Percentiles rank a stretch among this genome's conserved stretches.
phyloP scores from a whole-genome alignment of 2,888 invertebrate species.

The Geotrupes spiniger region DNA sequence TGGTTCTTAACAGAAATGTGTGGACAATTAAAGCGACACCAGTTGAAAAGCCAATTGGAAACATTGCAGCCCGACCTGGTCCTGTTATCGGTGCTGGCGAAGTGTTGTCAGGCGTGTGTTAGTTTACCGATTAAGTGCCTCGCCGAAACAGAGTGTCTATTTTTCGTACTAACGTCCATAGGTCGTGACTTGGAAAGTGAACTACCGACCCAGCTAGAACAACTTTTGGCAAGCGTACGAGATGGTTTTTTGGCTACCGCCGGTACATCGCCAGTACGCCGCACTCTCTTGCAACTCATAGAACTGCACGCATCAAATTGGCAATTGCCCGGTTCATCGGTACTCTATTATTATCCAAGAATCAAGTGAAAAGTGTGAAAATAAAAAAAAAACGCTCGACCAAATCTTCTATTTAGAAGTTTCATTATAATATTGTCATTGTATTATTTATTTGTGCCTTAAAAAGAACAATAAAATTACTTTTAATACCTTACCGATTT shows the following conservation, averaged over 20 bases:
- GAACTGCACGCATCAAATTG: slow-evolving; percentile 88
- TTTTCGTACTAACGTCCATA: slow-evolving; percentile 84
- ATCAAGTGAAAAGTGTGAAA: slow-evolving; percentile 39
- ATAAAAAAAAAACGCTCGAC: slow-evolving; percentile 9
- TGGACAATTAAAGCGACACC: slow-evolving; percentile 74
- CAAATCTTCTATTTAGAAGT: slow-evolving; percentile 3
- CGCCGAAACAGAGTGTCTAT: slow-evolving; percentile 83
- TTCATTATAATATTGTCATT: neutral
- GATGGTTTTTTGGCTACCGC: slow-evolving; percentile 79
- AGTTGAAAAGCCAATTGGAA: slow-evolving; percentile 55
- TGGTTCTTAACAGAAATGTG: slow-evolving; percentile 89
- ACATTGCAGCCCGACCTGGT: slow-evolving; percentile 69
- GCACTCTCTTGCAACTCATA: slow-evolving; percentile 83
- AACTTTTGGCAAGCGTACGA: slow-evolving; percentile 73
- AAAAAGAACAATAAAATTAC: neutral
- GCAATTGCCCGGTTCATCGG: slow-evolving; percentile 86
- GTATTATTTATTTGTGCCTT: neutral
- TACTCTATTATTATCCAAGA: slow-evolving; percentile 81
- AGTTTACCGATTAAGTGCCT: slow-evolving; percentile 77
- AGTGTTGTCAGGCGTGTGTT: slow-evolving; percentile 87
- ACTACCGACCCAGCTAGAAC: slow-evolving; percentile 75
- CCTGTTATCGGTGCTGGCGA: slow-evolving; percentile 78
- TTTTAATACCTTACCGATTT: neutral
- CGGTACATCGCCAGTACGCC: slow-evolving; percentile 73
- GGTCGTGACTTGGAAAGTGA: slow-evolving; percentile 84